Evolutionary conservation across 2,888 invertebrate genomes (phyloP), one percentile per base, ranked within the genome.

Genomic region (Zootermopsis nevadensis): DNA sequence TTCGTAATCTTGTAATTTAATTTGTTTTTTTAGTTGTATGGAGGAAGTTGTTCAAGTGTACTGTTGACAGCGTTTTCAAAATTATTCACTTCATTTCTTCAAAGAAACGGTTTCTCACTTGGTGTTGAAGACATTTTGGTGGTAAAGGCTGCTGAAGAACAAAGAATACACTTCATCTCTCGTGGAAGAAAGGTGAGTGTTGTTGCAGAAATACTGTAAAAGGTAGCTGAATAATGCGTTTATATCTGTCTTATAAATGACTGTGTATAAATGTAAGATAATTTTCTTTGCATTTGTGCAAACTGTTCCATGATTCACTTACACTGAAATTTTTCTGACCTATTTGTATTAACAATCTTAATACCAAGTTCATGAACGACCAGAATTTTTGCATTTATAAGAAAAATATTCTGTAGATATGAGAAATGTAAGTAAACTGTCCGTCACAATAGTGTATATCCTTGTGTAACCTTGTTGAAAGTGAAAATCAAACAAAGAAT

Each of bases 121-220:
- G 99, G 99, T 48, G 96, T 99, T 0, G 94, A 95, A 88, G 99
- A 99, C 89, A 99, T 99, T 90, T 90, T 99, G 24, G 95, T 98
- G 0, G 92, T 93, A 0, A 88, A 90, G 0, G 91, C 93, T 86
- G 96, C 96, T 0, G 94, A 99, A 88, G 89, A 90, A 35, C 93
- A 93, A 86, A 93, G 99, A 22, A 91, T 92, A 42, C 91, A 94
- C 48, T 94, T 98, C 77, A 89, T 91, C 31, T 19, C 30, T 31
- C 90, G 93, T 80, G 94, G 94, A 24, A 91, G 94, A 60, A 89
- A 90, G 84, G 88, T 88, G 82, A 79, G 82, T 84, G 19, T 12
- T 27, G 33, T 30, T 82, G 48, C 19, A 72, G 8, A 3, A 19
- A 48, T 48, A 48, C 19, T 0, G n/a, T n/a, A n/a, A n/a, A 3